Conservation (phyloP, 2,888 invertebrate genomes). For the Seira sanloemensis region DNA sequence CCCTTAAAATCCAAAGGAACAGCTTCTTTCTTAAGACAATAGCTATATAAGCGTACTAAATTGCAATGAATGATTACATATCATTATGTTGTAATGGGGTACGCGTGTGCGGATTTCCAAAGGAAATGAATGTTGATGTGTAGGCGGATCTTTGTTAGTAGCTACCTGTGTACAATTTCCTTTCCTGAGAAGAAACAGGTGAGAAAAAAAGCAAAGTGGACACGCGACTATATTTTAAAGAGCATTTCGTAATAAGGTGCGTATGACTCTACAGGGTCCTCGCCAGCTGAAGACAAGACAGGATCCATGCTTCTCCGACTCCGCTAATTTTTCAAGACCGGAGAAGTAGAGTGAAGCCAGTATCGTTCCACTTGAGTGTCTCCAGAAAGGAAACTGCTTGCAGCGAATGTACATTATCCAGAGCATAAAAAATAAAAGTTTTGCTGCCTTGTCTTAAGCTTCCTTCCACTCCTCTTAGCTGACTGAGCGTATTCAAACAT, state of each 20-base stretch:
- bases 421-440: slow-evolving; percentile 56
- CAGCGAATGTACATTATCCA: slow-evolving; percentile 52
- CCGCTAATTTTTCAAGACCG: slow-evolving; percentile 56
- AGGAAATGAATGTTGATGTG: slow-evolving; percentile 40
- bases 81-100: slow-evolving; percentile 49
- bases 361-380: slow-evolving; percentile 60
- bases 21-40: no score
- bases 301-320: slow-evolving; percentile 65
- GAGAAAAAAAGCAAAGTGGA: slow-evolving; percentile 38
- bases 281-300: slow-evolving; percentile 35
- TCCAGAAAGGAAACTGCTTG: slow-evolving; percentile 61
- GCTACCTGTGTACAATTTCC: no score
- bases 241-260: neutral
- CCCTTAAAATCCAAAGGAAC: neutral
- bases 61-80: slow-evolving; percentile 44
- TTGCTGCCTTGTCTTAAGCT: slow-evolving; percentile 42
- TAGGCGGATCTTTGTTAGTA: no score
- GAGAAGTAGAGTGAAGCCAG: slow-evolving; percentile 21
- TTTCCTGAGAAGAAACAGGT: slow-evolving; percentile 47
- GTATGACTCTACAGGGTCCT: neutral
- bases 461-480: neutral
- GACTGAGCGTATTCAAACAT: slow-evolving; percentile 13
- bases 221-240: slow-evolving; percentile 52
- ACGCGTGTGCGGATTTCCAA: slow-evolving; percentile 45
- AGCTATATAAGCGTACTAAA: no score